Conservation (phyloP, 2,113 vertebrate genomes). For the Ophthalmolycus amberensis region DNA sequence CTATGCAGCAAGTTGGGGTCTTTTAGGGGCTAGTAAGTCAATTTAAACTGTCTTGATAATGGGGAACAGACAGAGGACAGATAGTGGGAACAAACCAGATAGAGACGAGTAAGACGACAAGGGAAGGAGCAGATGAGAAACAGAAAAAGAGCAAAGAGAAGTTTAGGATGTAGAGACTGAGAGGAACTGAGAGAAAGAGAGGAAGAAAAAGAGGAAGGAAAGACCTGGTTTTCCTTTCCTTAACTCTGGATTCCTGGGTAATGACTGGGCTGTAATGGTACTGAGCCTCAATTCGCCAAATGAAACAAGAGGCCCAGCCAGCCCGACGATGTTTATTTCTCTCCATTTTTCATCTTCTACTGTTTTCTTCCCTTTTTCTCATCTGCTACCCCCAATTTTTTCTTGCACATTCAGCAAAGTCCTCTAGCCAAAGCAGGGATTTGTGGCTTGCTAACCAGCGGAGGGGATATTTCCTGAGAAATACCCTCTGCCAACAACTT, state of each 20-base stretch:
- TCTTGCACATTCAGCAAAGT: conserved; percentile 81
- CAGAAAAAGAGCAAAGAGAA: conserved; percentile 27
- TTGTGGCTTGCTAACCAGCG: conserved; percentile 75
- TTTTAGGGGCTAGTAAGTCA: conserved; percentile 57
- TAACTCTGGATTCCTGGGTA: conserved; percentile 83
- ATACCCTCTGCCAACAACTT: conserved; percentile 71
- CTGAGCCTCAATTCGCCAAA: conserved; percentile 78
- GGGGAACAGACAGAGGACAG: neutral
- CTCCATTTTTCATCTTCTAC: conserved; percentile 78
- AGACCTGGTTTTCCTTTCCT: conserved; percentile 73
- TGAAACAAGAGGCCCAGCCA: conserved; percentile 81
- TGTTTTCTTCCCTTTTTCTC: conserved; percentile 53
- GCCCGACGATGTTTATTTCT: conserved; percentile 82
- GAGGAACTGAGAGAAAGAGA: conserved; percentile 33
- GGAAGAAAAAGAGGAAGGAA: conserved; percentile 55
- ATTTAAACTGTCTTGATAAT: conserved; percentile 55
- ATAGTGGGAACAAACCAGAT: conserved; percentile 2
- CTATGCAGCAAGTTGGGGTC: conserved; percentile 6
- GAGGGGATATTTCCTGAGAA: conserved; percentile 79
- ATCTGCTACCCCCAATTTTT: conserved; percentile 32
- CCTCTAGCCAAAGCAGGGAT: conserved; percentile 70
- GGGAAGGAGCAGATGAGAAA: conserved; percentile 4
- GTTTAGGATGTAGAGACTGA: conserved; percentile 16
- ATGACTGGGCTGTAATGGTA: conserved; percentile 81
- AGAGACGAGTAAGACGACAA: neutral